A percentile compares a stretch with the other conserved stretches of the same genome.
These are phyloP conservation scores for Drosophila eohydei DNA, from an alignment of 2,888 invertebrate genomes.

Conservation along the genomic window DNA sequence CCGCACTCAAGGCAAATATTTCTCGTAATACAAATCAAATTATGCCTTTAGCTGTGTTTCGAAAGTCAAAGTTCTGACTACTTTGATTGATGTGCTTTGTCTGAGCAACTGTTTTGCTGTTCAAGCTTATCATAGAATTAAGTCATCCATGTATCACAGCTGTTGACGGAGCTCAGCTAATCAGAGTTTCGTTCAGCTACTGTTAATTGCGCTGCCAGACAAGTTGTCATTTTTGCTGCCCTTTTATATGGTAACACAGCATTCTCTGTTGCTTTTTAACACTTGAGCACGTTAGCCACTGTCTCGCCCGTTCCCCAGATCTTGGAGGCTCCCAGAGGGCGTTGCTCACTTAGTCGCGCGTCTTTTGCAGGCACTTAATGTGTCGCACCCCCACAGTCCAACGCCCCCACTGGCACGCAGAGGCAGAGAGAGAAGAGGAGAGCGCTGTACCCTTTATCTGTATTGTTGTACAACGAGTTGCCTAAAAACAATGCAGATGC, in stretches of 20 bases:
- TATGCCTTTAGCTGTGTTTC: constrained; percentile 44
- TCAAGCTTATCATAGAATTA: constrained; percentile 17
- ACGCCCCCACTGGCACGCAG: neutral
- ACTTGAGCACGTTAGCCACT: constrained; percentile 70
- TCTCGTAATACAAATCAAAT: constrained; percentile 55
- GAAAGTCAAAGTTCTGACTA: constrained; percentile 13
- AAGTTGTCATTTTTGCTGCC: neutral
- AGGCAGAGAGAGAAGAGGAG: neutral
- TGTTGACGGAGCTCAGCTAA: constrained; percentile 37
- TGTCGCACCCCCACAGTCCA: constrained; percentile 34
- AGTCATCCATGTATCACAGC: neutral
- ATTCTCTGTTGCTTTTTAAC: constrained; percentile 39
- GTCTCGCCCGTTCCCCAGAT: constrained; percentile 14
- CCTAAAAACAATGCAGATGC: constrained; percentile 71
- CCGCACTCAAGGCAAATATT: constrained; percentile 26
- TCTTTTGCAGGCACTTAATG: constrained; percentile 80
- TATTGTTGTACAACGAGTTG: constrained; percentile 51
- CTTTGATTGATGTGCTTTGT: constrained; percentile 27
- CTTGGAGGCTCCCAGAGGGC: constrained; percentile 25
- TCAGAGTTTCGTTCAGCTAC: constrained; percentile 23
- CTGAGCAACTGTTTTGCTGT: constrained; percentile 4
- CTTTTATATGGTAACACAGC: constrained; percentile 8
- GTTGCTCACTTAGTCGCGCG: constrained; percentile 68
- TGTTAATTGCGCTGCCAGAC: constrained; percentile 18
- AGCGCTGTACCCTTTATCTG: constrained; percentile 16